Conservation (phyloP, 1,140 invertebrate genomes). For the Portunus trituberculatus region DNA sequence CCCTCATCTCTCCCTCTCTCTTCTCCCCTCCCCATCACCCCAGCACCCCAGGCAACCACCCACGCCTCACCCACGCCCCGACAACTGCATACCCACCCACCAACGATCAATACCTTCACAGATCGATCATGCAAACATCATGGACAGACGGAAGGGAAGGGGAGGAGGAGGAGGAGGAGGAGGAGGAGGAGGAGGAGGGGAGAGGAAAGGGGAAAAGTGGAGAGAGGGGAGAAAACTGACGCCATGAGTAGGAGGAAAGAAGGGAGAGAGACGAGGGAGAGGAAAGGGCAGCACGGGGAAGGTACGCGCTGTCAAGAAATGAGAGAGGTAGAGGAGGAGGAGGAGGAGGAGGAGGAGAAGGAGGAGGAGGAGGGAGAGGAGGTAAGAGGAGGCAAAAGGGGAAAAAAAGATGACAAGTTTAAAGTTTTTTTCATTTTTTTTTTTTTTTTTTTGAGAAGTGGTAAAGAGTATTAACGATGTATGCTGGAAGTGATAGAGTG, state of each 20-base stretch:
- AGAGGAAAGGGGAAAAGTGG: neutral
- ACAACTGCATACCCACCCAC: neutral
- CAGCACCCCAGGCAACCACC: neutral
- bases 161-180: slow-evolving; percentile 12
- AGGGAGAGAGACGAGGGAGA: neutral
- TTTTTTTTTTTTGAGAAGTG: no score
- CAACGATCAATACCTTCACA: neutral
- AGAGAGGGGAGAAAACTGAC: neutral
- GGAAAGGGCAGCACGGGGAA: neutral
- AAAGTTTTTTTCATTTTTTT: no score
- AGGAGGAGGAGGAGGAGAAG: no score
- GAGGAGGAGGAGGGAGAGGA: no score
- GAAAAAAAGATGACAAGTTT: no score
- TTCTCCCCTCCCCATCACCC: neutral
- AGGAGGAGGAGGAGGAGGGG: neutral
- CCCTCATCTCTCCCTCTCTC: neutral
- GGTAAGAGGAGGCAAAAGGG: no score
- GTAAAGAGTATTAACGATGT: neutral
- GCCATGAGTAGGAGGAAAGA: neutral
- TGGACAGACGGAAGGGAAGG: neutral
- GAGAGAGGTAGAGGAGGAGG: no score
- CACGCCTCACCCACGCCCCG: neutral
- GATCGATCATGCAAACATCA: slow-evolving; percentile 13
- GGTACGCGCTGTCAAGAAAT: neutral
- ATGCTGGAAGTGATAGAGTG: neutral